phyloP scores from a whole-genome alignment of 2,797 vertebrate genomes.

The Danio aesculapii region DNA sequence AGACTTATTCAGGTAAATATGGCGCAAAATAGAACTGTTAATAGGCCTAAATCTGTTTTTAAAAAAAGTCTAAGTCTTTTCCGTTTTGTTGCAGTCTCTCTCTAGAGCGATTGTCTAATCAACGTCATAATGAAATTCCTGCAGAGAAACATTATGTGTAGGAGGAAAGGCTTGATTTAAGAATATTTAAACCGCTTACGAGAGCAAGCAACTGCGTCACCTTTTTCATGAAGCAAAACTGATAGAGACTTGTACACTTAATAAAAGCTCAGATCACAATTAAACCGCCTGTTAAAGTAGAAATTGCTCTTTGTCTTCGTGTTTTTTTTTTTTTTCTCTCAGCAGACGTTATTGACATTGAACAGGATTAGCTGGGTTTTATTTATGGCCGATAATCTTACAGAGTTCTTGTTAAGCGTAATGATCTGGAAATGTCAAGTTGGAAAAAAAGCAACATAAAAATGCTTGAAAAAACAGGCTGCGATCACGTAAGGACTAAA shows the following conservation, averaged over 20 bases:
- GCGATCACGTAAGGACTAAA: conserved; percentile 48
- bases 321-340: neutral
- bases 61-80: neutral
- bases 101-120: conserved; percentile 59
- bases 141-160: conserved; percentile 52
- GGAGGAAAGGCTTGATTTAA: neutral
- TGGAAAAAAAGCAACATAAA: conserved; percentile 18
- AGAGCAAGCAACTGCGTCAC: conserved; percentile 33
- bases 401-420: neutral
- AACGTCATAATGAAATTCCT: conserved; percentile 59
- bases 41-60: no score
- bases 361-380: conserved; percentile 22
- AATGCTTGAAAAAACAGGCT: neutral
- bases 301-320: neutral
- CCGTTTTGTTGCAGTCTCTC: neutral
- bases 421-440: conserved; percentile 21
- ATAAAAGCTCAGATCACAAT: conserved; percentile 20
- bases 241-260: conserved; percentile 4
- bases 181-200: conserved; percentile 54
- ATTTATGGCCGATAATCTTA: conserved; percentile 7
- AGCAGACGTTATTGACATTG: neutral
- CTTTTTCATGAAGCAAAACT: conserved; percentile 33
- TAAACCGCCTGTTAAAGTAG: conserved; percentile 12
- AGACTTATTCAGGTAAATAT: no score
- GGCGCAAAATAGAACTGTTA: no score